Base-by-base conservation (phyloP, 1,140 invertebrate species). In the Euglossa dilemma region DNA sequence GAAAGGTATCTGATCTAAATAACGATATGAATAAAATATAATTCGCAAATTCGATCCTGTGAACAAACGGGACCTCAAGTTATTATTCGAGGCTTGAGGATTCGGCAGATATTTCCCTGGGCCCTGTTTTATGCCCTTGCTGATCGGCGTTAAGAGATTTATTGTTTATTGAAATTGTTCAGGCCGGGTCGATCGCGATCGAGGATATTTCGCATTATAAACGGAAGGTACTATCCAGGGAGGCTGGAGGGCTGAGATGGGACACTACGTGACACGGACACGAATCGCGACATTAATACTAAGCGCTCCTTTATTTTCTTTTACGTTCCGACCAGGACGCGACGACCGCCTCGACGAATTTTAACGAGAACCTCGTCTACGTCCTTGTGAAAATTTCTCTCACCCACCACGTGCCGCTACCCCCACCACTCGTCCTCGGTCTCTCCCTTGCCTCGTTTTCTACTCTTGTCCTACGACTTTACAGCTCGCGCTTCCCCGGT, bases 281-380 rank as follows among this genome's bases (percentile, higher is more conserved):
- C 89, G 89, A 90, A 90, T 90, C 83, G 85, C 85, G 85, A 87
- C 87, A 89, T 90, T 90, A 89, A 89, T 89, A 86, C 85, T 82
- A 87, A 87, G 82, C 82, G 74, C 79, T 85, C 79, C 82, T 89
- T 87, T 89, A 87, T 87, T 88, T 88, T 89, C 85, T 83, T 88
- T 87, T 85, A 80, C 77, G 81, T 73, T 64, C 47, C 69, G 61
- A 25, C 72, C 63, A 64, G 16, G 74, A 36, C 80, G 52, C 28
- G 63, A 50, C 78, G 66, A 77, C 63, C 76, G 80, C 88, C 57
- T 78, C 83, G 69, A 66, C 89, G 89, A 90, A 90, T 90, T 90
- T 90, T 89, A 90, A 90, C 89, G 80, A 90, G 89, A 63, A 74
- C 69, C 75, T 82, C 78, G 74, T 47, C 83, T 63, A 61, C 74